A percentile compares a stretch with the other conserved stretches of the same genome.
phyloP scores from a whole-genome alignment of 1,140 invertebrate species.

The Drosophila lacertosa region DNA sequence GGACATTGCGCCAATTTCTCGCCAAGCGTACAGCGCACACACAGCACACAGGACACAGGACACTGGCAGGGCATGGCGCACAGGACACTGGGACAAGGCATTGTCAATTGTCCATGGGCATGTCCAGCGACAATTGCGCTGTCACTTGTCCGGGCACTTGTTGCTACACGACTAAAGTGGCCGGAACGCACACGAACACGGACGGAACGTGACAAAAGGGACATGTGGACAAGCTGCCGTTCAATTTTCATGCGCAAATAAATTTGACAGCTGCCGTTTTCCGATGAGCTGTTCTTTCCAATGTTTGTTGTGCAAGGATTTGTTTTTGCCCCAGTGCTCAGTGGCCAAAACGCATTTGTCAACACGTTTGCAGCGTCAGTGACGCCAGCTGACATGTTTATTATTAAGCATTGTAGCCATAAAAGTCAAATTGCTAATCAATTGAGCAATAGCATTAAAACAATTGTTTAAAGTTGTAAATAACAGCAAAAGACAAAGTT shows the following conservation, averaged over 20 bases:
- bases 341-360: neutral
- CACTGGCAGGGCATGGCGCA: neutral
- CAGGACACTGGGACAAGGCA: no score
- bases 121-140: neutral
- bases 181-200: neutral
- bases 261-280: conserved; percentile 70
- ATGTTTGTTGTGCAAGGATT: neutral
- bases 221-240: conserved; percentile 13
- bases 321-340: neutral
- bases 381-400: no score
- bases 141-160: conserved; percentile 28
- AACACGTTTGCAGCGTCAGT: neutral
- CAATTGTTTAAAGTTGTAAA: no score
- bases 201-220: neutral
- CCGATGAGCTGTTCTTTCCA: conserved; percentile 28
- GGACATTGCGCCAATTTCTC: no score
- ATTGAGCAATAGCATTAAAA: no score
- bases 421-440: no score
- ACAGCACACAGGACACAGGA: neutral
- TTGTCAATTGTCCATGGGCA: neutral
- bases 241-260: conserved; percentile 69
- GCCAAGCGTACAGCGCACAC: no score
- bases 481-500: no score
- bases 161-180: conserved; percentile 8
- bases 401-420: no score